Percentiles rank a stretch among this genome's conserved stretches.
These are phyloP conservation scores for Perccottus glenii DNA, from an alignment of 2,113 vertebrate species.

Conservation along the genomic window DNA sequence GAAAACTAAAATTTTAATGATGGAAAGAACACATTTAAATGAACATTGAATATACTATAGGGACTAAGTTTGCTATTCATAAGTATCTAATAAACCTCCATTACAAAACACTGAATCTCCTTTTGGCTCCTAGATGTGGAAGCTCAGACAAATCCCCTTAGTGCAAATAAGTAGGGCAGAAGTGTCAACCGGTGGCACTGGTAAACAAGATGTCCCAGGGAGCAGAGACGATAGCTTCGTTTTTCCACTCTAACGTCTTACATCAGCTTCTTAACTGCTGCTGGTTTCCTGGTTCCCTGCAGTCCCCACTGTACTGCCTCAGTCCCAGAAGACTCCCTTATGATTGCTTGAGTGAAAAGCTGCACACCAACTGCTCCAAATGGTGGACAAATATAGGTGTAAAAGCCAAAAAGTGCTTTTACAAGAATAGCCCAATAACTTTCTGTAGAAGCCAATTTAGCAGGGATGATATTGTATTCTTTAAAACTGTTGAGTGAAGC, in stretches of 20 bases:
- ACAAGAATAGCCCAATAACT: slow-evolving; percentile 10
- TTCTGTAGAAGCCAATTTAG: background rate
- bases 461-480: background rate
- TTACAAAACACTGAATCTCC: no score
- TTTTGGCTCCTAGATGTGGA: background rate
- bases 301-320: slow-evolving; percentile 33
- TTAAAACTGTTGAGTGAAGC: slow-evolving; percentile 1
- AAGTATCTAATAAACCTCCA: no score
- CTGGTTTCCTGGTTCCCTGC: slow-evolving; percentile 58
- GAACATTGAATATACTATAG: no score
- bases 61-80: no score
- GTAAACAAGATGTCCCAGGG: slow-evolving; percentile 72
- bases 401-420: background rate
- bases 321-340: slow-evolving; percentile 39
- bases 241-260: slow-evolving; percentile 51
- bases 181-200: slow-evolving; percentile 8
- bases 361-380: slow-evolving; percentile 26
- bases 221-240: slow-evolving; percentile 50
- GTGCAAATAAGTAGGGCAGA: slow-evolving; percentile 31
- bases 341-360: slow-evolving; percentile 51
- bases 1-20: no score
- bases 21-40: no score
- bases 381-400: background rate
- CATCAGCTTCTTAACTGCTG: slow-evolving; percentile 49
- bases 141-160: slow-evolving; percentile 6